These are phyloP conservation scores for Anomalospiza imberbis DNA, from an alignment of 2,797 vertebrate genomes.

Conservation along the genomic window DNA sequence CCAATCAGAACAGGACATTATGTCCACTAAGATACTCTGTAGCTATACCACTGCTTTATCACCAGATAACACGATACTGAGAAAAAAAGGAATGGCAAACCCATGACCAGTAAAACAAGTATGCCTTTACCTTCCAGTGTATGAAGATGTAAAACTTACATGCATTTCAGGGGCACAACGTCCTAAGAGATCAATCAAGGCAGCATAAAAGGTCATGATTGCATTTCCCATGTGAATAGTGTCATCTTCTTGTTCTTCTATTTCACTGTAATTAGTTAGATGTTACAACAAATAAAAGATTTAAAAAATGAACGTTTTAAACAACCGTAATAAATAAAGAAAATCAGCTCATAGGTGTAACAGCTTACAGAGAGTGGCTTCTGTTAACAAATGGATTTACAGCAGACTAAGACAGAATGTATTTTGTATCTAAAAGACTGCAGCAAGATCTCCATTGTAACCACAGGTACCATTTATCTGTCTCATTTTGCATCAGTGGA, in stretches of 20 bases:
- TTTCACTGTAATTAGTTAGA: conserved; percentile 67
- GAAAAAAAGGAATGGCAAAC: background rate
- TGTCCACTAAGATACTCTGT: background rate
- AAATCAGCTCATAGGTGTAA: background rate
- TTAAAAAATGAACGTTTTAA: background rate
- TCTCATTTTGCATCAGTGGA: background rate
- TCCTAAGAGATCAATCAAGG: conserved; percentile 92
- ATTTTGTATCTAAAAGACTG: background rate
- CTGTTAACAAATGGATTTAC: background rate
- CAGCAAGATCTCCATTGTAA: background rate
- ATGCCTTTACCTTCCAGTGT: background rate
- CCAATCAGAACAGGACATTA: background rate
- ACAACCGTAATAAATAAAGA: background rate
- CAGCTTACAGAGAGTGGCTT: background rate
- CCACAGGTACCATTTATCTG: background rate
- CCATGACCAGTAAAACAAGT: background rate
- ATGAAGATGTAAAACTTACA: conserved; percentile 74
- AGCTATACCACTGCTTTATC: background rate
- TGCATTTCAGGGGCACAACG: conserved; percentile 98
- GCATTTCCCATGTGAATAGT: conserved; percentile 96
- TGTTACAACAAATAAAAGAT: conserved; percentile 4
- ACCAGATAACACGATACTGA: fast-evolving
- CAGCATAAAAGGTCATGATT: conserved; percentile 97
- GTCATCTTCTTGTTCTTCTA: conserved; percentile 89
- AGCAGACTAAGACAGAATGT: background rate